Conservation (phyloP, 2,113 vertebrate genomes). For the Sphyrna mokarran region DNA sequence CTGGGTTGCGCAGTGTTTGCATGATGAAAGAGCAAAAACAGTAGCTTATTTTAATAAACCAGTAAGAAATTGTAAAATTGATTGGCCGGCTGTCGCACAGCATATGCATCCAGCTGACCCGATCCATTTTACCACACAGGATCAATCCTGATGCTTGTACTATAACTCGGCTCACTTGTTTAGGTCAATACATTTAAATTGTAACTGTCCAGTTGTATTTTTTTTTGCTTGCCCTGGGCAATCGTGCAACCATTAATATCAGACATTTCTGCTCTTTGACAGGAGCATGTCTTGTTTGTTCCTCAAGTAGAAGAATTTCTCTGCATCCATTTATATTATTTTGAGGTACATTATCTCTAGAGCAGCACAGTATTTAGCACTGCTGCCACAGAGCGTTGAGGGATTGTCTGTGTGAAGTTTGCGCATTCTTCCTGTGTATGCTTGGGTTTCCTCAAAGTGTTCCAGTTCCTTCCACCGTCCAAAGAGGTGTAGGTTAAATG, state of each 20-base stretch:
- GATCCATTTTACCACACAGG: not conserved
- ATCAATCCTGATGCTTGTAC: constrained; percentile 35
- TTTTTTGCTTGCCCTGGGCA: constrained; percentile 4
- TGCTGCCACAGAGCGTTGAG: too few species aligned
- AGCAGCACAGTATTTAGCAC: too few species aligned
- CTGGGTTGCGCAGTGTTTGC: not conserved
- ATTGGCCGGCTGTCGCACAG: constrained; percentile 24
- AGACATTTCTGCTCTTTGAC: not conserved
- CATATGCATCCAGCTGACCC: constrained; percentile 25
- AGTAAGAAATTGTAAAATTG: constrained; percentile 29
- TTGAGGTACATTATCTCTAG: too few species aligned
- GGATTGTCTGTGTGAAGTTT: too few species aligned
- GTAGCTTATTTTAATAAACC: constrained; percentile 34
- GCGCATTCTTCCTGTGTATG: too few species aligned
- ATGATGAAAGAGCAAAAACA: constrained; percentile 29
- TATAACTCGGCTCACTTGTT: constrained; percentile 29
- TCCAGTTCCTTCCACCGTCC: too few species aligned
- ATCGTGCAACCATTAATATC: not conserved
- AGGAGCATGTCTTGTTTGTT: not conserved
- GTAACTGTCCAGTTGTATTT: constrained; percentile 20
- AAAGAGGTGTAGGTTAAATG: too few species aligned
- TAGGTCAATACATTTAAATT: constrained; percentile 32
- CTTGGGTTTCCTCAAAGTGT: too few species aligned
- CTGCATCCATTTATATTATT: too few species aligned
- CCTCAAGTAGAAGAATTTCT: not conserved